Evolutionary conservation across 1,140 invertebrate genomes (phyloP).

Genomic region (Semibalanus balanoides): DNA sequence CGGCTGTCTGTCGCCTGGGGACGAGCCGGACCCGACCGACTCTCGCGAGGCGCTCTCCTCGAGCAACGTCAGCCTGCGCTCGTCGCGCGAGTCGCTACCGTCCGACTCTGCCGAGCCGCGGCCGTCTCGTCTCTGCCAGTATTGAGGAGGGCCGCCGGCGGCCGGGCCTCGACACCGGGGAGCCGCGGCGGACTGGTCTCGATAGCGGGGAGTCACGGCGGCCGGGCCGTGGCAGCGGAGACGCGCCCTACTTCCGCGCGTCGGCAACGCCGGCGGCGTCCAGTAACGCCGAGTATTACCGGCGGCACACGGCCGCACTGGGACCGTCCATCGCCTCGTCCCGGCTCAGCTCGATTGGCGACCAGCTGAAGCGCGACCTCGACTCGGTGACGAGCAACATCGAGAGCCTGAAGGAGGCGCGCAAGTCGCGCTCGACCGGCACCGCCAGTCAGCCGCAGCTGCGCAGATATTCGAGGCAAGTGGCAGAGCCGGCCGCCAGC

Average conservation of each 20-base stretch:
- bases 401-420: neutral
- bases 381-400: neutral
- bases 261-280: too few species aligned
- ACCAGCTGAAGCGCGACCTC: neutral
- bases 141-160: neutral
- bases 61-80: neutral
- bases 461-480: neutral
- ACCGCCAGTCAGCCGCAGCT: neutral
- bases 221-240: too few species aligned
- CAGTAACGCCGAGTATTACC: neutral
- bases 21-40: neutral
- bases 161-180: too few species aligned
- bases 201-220: too few species aligned
- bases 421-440: neutral
- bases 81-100: neutral
- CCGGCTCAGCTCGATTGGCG: neutral
- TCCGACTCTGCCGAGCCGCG: neutral
- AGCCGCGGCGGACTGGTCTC: too few species aligned
- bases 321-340: neutral
- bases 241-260: neutral
- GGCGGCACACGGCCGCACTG: neutral
- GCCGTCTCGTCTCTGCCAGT: neutral
- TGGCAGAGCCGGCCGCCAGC: neutral
- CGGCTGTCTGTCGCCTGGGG: too few species aligned
- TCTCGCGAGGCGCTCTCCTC: neutral